Evolutionary conservation across 2,888 invertebrate genomes (phyloP), one percentile per base, ranked within the genome.

Genomic region (Agonopterix heracliana): DNA sequence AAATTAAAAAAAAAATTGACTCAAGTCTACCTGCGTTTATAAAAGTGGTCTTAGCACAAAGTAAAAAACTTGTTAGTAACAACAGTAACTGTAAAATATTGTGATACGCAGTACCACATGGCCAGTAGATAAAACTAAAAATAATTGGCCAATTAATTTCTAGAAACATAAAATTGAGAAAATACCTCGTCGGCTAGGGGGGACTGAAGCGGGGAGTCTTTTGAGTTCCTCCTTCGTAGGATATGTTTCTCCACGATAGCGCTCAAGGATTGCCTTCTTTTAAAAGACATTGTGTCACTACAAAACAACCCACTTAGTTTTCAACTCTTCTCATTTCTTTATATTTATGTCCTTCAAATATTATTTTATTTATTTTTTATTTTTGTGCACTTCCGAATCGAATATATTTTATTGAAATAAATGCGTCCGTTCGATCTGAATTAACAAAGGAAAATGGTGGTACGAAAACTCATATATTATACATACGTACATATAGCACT

Each of bases 361-460:
- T 38, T 17, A 26, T 26, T 38, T 38, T 38, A 40, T 40, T 0
- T 17, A 26, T 3, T 26, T 26, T 26, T 26, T 26, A 26, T 7
- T 26, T 26, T 26, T 26, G 5, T 55, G 55, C 57, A 60, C 56
- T 53, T 51, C 54, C 50, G 56, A 63, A 65, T 63, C 58, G 56
- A 66, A 52, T 44, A 57, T 47, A 14, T 13, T 34, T 10, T 14
- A 12, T 13, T 17, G 43, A 49, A 54, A 62, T 56, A 54, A 64
- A 74, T 66, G 65, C 86, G 86, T 82, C 68, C 81, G 82, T 65
- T 59, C 80, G 59, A 68, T 59, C 56, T 68, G 79, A 79, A 78
- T 72, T 75, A 67, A 72, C 76, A 70, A 61, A 76, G 83, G 85
- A 83, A 84, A 87, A 86, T 87, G 81, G 61, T 71, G 59, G 68